Evolutionary conservation across 2,888 invertebrate species (phyloP), one percentile per base, ranked within the genome.

Genomic region (Tenthredo amoena): DNA sequence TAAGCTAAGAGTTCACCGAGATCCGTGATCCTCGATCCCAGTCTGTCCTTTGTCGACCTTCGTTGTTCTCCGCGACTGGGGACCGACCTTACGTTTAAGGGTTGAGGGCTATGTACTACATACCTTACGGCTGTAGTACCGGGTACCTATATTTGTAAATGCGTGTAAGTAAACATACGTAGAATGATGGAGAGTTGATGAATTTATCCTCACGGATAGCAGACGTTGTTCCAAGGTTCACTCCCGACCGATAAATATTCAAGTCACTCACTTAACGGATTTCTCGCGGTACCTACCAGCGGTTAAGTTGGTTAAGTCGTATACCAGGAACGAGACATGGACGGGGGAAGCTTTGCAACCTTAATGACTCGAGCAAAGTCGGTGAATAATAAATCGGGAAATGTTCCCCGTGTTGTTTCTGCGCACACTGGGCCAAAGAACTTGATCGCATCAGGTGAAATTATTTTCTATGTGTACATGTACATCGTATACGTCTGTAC

Each of bases 251-350:
- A 81, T 81, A 81, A 81, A 81, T 81, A 81, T 81, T 81, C 81
- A 81, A 81, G 81, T 81, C 81, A 81, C 81, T 81, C 81, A 81
- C 81, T 81, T 81, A 81, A 81, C 81, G 81, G 81, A 81, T 81
- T 81, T 81, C 81, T 81, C 81, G 62, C 81, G 50, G 77, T 77
- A 77, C 50, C 77, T 55, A 77, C 77, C 77, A 50, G 77, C 77
- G 62, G 81, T 62, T 81, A 81, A 81, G 81, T 81, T 81, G 81
- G 81, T 81, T 81, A 81, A 81, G 81, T 81, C 81, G 81, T 81
- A 81, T 21, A 81, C 81, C 81, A 21, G 58, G 81, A 21, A 81
- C 81, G 81, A 62, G 21, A 62, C 77, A 77, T 43, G n/a, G 37
- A 12, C 12, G 62, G 81, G 81, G 37, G 40, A 31, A 62, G 62